Evolutionary conservation across 2,797 vertebrate genomes (phyloP).

Genomic region (Poliocrania exsul): DNA sequence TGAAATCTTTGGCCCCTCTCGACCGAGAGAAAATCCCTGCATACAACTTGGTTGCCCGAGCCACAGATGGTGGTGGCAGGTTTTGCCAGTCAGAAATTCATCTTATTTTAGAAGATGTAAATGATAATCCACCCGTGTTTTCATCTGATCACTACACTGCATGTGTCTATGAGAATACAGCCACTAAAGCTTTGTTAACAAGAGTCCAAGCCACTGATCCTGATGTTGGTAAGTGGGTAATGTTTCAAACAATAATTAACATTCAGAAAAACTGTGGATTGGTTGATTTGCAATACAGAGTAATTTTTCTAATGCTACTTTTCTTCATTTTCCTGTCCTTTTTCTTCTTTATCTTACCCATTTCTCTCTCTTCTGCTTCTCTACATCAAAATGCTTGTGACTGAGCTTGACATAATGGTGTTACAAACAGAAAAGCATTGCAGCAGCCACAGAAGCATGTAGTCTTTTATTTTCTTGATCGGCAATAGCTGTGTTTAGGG

Average conservation of each 20-base stretch:
- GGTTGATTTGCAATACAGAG: neutral
- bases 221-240: constrained; percentile 84
- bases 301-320: neutral
- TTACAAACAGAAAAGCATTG: neutral
- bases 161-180: constrained; percentile 92
- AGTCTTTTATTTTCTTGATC: neutral
- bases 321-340: neutral
- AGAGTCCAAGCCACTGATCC: constrained; percentile 93
- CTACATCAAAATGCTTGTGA: neutral
- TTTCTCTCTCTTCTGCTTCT: neutral
- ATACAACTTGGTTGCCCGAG: constrained; percentile 87
- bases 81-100: constrained; percentile 87
- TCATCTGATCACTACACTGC: constrained; percentile 84
- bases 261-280: neutral
- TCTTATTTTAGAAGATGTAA: constrained; percentile 89
- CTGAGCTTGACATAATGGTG: neutral
- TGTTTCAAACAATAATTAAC: neutral
- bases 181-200: constrained; percentile 91
- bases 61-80: constrained; percentile 89
- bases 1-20: constrained; percentile 85
- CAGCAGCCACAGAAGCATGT: neutral
- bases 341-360: neutral
- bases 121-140: constrained; percentile 94
- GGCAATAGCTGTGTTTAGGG: neutral
- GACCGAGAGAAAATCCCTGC: constrained; percentile 87